Evolutionary conservation across 2,113 vertebrate genomes (phyloP).

Genomic region (Gorsachius goisagi): DNA sequence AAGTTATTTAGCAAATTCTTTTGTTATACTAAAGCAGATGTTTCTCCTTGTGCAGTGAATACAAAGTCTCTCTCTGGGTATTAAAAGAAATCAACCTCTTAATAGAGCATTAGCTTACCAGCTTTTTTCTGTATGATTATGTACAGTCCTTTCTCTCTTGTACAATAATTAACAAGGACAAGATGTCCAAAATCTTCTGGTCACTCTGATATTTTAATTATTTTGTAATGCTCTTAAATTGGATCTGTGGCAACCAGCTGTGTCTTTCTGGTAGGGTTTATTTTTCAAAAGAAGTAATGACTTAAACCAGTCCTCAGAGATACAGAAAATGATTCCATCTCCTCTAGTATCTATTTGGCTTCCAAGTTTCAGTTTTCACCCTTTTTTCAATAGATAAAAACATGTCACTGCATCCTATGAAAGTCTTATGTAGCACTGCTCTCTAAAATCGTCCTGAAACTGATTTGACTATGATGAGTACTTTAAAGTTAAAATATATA

Average conservation of each 20-base stretch:
- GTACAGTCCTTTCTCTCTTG: background rate
- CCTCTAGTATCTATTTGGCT: background rate
- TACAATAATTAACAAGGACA: background rate
- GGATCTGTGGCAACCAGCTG: background rate
- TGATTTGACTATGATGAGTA: background rate
- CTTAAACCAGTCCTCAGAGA: background rate
- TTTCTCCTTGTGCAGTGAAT: background rate
- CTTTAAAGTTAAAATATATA: background rate
- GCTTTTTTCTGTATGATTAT: background rate
- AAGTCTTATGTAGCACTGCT: background rate
- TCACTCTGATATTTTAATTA: background rate
- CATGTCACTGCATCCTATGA: background rate
- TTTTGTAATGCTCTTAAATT: background rate
- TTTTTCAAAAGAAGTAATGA: background rate
- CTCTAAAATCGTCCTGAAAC: background rate
- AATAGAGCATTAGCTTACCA: background rate
- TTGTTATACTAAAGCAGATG: background rate
- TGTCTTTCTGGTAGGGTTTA: rapidly evolving
- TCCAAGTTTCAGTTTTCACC: background rate
- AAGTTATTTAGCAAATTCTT: background rate
- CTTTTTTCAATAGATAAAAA: background rate
- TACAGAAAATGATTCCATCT: background rate
- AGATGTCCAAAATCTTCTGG: background rate
- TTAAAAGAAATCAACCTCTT: background rate
- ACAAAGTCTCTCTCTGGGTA: background rate